Conservation (phyloP, 2,888 invertebrate species). For the Argyresthia goedartella region DNA sequence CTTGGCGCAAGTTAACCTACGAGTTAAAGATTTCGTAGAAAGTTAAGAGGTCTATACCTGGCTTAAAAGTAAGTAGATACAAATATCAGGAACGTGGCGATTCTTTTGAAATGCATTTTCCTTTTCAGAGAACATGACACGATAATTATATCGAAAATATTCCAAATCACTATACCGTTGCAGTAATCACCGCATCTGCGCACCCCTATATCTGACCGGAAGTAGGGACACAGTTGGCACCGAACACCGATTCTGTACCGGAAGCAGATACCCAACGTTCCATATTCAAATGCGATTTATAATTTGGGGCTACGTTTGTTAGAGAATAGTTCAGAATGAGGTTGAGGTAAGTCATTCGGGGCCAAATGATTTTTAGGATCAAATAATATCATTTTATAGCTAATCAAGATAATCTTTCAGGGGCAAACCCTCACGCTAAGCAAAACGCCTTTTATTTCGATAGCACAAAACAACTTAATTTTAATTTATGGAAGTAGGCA, state of each 20-base stretch:
- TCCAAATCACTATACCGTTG: not conserved
- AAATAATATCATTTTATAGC: not conserved
- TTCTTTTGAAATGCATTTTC: not conserved
- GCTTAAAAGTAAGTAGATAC: too few species aligned
- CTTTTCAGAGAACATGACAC: not conserved
- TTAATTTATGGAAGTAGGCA: too few species aligned
- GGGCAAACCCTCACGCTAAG: too few species aligned
- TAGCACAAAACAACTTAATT: too few species aligned
- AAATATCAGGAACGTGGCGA: too few species aligned
- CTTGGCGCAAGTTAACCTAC: too few species aligned
- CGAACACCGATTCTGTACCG: conserved; percentile 66
- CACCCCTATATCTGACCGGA: conserved; percentile 60
- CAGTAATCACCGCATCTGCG: conserved; percentile 40
- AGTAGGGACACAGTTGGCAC: conserved; percentile 61
- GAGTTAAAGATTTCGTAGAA: too few species aligned
- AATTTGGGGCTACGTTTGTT: conserved; percentile 20
- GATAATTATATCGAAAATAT: too few species aligned
- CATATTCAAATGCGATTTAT: conserved; percentile 47
- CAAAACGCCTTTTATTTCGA: too few species aligned
- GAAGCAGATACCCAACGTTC: conserved; percentile 57
- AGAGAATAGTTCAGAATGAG: not conserved
- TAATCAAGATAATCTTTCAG: not conserved
- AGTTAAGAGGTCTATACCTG: too few species aligned
- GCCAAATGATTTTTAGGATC: not conserved
- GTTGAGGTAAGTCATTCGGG: not conserved